Conservation (phyloP, 2,113 vertebrate species). For the Dipodomys merriami region DNA sequence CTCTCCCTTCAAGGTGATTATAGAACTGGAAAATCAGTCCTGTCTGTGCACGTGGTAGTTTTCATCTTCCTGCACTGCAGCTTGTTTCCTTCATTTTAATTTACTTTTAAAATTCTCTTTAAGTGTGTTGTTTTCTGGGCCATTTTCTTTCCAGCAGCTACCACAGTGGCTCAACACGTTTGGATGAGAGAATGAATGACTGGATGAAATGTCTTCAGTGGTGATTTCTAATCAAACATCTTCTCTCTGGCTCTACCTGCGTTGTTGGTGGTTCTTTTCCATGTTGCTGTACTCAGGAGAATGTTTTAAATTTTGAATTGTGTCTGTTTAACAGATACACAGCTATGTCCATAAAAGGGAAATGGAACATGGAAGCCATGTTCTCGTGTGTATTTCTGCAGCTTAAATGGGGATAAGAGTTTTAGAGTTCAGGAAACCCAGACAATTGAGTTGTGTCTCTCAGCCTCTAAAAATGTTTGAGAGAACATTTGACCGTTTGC, state of each 20-base stretch:
- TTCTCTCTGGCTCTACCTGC: neutral
- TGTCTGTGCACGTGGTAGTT: neutral
- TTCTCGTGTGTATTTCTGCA: neutral
- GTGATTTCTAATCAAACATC: neutral
- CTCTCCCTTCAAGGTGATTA: neutral
- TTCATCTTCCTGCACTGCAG: neutral
- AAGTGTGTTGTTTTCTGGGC: neutral
- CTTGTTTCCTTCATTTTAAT: too few species aligned
- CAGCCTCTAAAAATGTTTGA: neutral
- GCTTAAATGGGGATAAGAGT: neutral
- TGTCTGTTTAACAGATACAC: neutral
- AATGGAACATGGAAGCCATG: neutral
- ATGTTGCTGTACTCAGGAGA: slow-evolving; percentile 1
- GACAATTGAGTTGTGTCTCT: neutral
- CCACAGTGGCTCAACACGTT: neutral
- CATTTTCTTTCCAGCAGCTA: neutral
- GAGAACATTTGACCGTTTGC: neutral
- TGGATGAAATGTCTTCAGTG: neutral
- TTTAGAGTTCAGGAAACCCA: neutral
- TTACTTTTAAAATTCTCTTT: neutral
- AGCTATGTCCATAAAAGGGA: neutral
- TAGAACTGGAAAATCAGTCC: neutral
- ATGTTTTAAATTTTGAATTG: slow-evolving; percentile 45
- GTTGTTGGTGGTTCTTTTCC: neutral
- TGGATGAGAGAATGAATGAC: neutral